Base-by-base conservation (phyloP, 2,113 vertebrate species). In the Crocuta crocuta region DNA sequence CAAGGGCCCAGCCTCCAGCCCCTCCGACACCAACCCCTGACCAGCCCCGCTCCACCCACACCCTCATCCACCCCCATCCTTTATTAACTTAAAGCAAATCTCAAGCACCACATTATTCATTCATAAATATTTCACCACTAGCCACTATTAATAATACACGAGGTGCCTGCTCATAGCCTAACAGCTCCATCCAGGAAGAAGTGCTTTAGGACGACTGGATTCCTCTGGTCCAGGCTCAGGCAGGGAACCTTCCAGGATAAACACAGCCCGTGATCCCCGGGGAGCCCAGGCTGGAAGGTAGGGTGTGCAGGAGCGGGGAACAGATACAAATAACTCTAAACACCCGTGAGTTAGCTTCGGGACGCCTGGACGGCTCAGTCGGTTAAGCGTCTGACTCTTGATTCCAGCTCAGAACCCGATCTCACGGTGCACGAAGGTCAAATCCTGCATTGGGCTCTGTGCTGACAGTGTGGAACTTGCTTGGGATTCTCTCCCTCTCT, bases 11-110 rank as follows among this genome's bases (percentile, higher is more conserved):
- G 10, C 8, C 15, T 39, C 10, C 23, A 6, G 43, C 35, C 71
- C 43, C 43, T 2, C 8, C 11, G 7, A 3, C 3, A 0, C 76
- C 35, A 31, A 15, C 4, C 28, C 39, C 23, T 1, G 5, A 2
- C 53, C 13, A 1, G 5, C 4, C n/a, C 88, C 5, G 53, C 10
- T 17, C 17, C 39, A 1, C 9, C 10, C 9, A 5, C 0, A 2
- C 4, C n/a, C 13, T 4, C 16, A 4, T 7, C 21, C 0, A 0
- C 66, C 24, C 26, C 26, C 1, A 4, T 4, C 26, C 31, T 28
- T 76, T 66, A 66, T 87, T 83, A 43, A 65, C 73, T 58, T 70
- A 85, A 76, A 91, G 63, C 73, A 80, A 70, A 63, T 31, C 53
- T 93, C 85, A 79, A 45, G 21, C 31, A 82, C 45, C 84, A 24